Percentiles rank a stretch among this genome's conserved stretches.
Evolutionary conservation across 2,113 vertebrate species (phyloP).

Genomic region (Antechinus flavipes): DNA sequence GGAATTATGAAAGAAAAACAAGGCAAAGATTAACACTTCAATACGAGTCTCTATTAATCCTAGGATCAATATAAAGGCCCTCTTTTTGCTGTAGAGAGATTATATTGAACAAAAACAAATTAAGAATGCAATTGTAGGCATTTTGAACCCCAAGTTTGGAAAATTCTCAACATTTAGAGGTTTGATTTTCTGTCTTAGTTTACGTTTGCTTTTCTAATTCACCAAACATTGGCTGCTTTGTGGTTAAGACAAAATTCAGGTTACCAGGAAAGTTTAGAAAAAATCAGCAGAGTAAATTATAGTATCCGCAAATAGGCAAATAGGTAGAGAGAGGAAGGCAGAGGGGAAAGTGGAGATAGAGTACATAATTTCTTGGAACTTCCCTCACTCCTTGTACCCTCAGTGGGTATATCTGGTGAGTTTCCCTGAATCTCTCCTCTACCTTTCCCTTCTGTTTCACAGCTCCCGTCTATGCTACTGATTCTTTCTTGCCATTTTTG

Average conservation of each 20-base stretch:
- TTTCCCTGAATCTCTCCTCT: background rate
- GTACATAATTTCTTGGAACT: background rate
- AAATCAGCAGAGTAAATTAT: background rate
- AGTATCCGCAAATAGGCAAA: background rate
- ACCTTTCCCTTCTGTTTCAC: background rate
- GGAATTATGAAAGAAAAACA: background rate
- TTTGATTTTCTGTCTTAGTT: background rate
- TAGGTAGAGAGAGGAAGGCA: background rate
- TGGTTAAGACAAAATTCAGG: background rate
- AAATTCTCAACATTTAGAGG: background rate
- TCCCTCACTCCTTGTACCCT: background rate
- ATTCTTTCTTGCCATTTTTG: background rate
- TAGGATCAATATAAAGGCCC: too few species aligned
- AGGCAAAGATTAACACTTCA: background rate
- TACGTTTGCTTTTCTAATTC: background rate
- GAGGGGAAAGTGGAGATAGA: background rate
- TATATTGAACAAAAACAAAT: background rate
- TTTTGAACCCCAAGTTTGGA: background rate
- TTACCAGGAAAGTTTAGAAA: background rate
- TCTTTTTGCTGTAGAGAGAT: background rate
- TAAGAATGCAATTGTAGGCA: background rate
- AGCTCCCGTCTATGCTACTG: background rate
- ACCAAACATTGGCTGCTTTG: background rate
- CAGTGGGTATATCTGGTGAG: background rate
- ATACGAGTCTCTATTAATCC: too few species aligned